Evolutionary conservation across 2,888 invertebrate genomes (phyloP).

Genomic region (Autographa gamma): DNA sequence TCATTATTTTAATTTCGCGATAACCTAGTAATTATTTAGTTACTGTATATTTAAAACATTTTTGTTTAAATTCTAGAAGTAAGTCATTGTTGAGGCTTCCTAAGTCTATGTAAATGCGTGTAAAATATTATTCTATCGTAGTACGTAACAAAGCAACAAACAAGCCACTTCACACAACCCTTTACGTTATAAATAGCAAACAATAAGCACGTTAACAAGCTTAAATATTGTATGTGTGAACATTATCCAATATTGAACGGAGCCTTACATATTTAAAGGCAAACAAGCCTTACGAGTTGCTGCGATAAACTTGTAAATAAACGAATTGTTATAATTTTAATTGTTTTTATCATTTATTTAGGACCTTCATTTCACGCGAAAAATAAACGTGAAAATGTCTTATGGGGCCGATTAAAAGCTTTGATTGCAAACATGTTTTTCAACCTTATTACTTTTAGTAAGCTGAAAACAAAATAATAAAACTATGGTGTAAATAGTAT

Average conservation of each 20-base stretch:
- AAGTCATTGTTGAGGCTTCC: background rate
- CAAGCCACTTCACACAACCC: slow-evolving; percentile 20
- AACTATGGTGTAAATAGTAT: background rate
- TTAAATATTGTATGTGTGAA: slow-evolving; percentile 50
- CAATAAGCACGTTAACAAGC: slow-evolving; percentile 49
- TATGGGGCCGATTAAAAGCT: no score
- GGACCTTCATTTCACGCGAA: no score
- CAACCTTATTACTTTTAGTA: no score
- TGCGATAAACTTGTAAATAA: slow-evolving; percentile 11
- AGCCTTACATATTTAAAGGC: slow-evolving; percentile 43
- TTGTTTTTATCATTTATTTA: background rate
- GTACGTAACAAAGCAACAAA: background rate
- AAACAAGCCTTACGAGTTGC: slow-evolving; percentile 49
- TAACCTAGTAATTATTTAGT: no score
- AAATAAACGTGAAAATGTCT: no score
- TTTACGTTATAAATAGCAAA: slow-evolving; percentile 34
- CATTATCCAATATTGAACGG: slow-evolving; percentile 57
- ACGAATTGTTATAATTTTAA: background rate
- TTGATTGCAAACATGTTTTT: no score
- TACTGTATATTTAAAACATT: no score
- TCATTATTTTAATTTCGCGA: no score
- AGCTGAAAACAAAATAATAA: no score
- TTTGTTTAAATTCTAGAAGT: no score
- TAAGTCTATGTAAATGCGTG: background rate
- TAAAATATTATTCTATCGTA: slow-evolving; percentile 3